A percentile compares a stretch with the other conserved stretches of the same genome.
Conservation (phyloP, 1,140 invertebrate genomes). For the Conus ventricosus region DNA sequence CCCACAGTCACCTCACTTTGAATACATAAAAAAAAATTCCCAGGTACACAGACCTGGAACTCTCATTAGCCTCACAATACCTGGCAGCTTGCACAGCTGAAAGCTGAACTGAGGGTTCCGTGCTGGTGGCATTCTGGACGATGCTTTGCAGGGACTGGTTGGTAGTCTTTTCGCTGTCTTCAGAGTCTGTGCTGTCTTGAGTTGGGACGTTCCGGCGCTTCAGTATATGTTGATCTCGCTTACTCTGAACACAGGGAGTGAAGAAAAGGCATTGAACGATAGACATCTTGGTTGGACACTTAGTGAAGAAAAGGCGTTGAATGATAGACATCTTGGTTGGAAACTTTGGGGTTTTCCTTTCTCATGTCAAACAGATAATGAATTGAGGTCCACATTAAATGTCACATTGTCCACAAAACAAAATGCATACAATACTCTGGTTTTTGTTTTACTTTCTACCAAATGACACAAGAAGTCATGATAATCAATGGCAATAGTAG, state of each 20-base stretch:
- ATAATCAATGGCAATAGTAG: too few species aligned
- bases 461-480: too few species aligned
- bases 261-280: background rate
- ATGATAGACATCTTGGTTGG: background rate
- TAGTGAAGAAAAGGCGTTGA: background rate
- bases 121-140: constrained; percentile 69
- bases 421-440: too few species aligned
- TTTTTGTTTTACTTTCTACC: too few species aligned
- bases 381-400: background rate
- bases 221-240: constrained; percentile 95
- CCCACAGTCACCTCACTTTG: too few species aligned
- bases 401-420: background rate
- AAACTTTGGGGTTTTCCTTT: background rate
- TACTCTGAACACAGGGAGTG: constrained; percentile 79
- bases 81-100: constrained; percentile 75
- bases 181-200: constrained; percentile 72
- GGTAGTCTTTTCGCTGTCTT: constrained; percentile 70
- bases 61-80: constrained; percentile 39
- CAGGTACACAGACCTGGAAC: background rate
- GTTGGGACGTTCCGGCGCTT: constrained; percentile 92
- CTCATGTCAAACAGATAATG: background rate
- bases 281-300: background rate
- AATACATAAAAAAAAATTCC: background rate
- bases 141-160: constrained; percentile 72
- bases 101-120: constrained; percentile 70